A percentile compares a stretch with the other conserved stretches of the same genome.
Evolutionary conservation across 2,888 invertebrate species (phyloP).

Genomic region (Microplitis deprimator): DNA sequence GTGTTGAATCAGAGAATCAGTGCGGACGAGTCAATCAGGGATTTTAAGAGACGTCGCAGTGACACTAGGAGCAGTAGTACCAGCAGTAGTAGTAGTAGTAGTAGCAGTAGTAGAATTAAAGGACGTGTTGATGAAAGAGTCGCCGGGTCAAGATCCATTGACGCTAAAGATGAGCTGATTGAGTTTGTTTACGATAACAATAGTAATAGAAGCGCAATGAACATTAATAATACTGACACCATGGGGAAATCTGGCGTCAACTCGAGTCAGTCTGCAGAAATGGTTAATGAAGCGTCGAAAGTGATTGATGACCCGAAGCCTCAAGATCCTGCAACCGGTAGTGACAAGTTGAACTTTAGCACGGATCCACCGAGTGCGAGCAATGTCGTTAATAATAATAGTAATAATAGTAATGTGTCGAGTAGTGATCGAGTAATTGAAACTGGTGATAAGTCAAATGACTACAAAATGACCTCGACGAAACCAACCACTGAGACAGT

Average conservation of each 20-base stretch:
- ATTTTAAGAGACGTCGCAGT: slow-evolving; percentile 41
- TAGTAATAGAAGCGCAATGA: neutral
- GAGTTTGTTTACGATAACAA: neutral
- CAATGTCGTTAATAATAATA: neutral
- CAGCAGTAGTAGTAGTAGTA: slow-evolving; percentile 19
- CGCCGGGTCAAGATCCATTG: slow-evolving; percentile 34
- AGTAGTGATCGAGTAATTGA: slow-evolving; percentile 2
- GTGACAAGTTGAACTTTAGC: slow-evolving; percentile 13
- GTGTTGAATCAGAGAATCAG: slow-evolving; percentile 59
- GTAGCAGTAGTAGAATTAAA: slow-evolving; percentile 25
- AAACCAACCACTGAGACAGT: slow-evolving; percentile 47
- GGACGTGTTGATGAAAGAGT: slow-evolving; percentile 35
- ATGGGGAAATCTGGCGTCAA: slow-evolving; percentile 17
- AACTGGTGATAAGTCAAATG: slow-evolving; percentile 22
- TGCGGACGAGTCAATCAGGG: slow-evolving; percentile 36
- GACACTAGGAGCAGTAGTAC: neutral
- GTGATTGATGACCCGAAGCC: neutral
- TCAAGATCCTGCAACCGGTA: neutral
- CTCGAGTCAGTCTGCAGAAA: neutral
- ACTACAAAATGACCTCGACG: slow-evolving; percentile 35
- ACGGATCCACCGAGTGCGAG: slow-evolving; percentile 4
- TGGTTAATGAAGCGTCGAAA: neutral
- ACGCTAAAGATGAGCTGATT: slow-evolving; percentile 20
- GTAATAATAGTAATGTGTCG: neutral
- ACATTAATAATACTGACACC: neutral